Evolutionary conservation across 2,113 vertebrate genomes (phyloP).

Genomic region (Pterocles orientalis): DNA sequence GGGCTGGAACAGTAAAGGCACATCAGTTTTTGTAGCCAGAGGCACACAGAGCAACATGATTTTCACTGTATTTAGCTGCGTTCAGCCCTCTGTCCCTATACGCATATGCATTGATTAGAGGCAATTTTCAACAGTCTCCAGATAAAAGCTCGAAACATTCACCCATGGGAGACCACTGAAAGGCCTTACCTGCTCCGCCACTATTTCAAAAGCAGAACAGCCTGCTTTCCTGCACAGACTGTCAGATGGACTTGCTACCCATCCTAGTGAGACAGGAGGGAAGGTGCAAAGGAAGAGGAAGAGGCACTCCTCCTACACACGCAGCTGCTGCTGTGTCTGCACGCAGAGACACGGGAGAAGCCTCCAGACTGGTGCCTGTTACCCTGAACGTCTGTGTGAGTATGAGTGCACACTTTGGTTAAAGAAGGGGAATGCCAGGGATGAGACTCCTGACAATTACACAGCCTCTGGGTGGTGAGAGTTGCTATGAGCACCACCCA

Average conservation of each 20-base stretch:
- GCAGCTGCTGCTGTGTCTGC: background rate
- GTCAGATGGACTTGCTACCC: background rate
- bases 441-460: background rate
- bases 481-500: fast-evolving
- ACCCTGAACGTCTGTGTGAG: background rate
- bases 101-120: background rate
- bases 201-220: background rate
- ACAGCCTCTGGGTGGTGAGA: background rate
- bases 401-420: fast-evolving
- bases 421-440: background rate
- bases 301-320: background rate
- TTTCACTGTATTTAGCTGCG: fast-evolving
- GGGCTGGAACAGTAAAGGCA: conserved; percentile 4
- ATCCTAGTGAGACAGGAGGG: background rate
- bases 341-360: background rate
- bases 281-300: background rate
- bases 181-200: background rate
- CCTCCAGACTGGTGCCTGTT: background rate
- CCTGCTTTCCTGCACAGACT: background rate
- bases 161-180: background rate
- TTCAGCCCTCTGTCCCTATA: background rate
- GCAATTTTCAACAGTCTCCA: background rate
- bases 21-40: background rate
- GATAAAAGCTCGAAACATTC: background rate
- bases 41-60: background rate